Conservation (phyloP, 53 echinoderm and acorn worm genomes). For the Hippasteria phrygiana region DNA sequence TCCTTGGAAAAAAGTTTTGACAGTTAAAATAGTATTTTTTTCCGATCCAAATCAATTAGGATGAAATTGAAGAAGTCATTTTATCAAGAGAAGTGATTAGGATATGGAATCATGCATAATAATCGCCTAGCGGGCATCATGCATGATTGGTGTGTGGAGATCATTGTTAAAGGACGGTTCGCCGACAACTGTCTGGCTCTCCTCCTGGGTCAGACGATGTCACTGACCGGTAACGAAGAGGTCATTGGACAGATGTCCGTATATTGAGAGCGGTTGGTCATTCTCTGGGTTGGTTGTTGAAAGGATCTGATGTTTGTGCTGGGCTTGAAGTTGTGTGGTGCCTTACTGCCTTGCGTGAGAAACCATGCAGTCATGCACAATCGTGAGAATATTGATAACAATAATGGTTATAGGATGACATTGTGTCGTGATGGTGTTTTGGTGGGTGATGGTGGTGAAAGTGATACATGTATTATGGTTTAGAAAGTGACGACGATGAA, state of each 20-base stretch:
- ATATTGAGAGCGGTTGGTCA: too few relatives aligned
- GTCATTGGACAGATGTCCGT: not conserved
- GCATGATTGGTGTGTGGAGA: not conserved
- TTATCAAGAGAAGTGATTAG: not conserved
- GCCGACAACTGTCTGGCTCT: not conserved
- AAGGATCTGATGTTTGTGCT: too few relatives aligned
- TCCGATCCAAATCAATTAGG: not conserved
- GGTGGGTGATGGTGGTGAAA: too few relatives aligned
- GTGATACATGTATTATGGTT: too few relatives aligned
- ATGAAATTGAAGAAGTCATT: not conserved
- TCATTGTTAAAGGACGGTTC: not conserved
- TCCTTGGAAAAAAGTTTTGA: not conserved
- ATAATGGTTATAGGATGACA: too few relatives aligned
- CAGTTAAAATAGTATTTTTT: not conserved
- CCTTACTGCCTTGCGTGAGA: too few relatives aligned
- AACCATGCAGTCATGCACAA: too few relatives aligned
- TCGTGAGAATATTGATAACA: too few relatives aligned
- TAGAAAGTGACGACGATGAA: not conserved
- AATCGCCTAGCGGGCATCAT: not conserved
- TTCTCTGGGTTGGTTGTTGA: too few relatives aligned
- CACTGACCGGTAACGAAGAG: not conserved
- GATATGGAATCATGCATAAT: constrained; percentile 26
- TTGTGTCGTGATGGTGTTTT: too few relatives aligned
- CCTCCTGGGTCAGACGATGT: not conserved
- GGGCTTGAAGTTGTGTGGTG: too few relatives aligned